Evolutionary conservation across 2,113 vertebrate genomes (phyloP), one percentile per base, ranked within the genome.

Genomic region (Canis aureus): DNA sequence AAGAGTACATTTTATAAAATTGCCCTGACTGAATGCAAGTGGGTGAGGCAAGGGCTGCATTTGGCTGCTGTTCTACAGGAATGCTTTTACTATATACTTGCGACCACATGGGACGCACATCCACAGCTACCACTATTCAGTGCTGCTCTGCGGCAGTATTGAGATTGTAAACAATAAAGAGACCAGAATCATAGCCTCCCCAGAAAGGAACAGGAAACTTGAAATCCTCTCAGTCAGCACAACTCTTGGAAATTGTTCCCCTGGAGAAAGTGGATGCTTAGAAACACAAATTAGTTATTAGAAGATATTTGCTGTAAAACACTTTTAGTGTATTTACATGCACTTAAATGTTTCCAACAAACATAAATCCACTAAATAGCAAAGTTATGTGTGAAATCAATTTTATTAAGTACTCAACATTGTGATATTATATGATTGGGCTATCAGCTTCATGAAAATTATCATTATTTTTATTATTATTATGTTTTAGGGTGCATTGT

Each of bases 251-350:
- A 97, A 98, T 97, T 95, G 66, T 98, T 98, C 64, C 80, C 94
- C 97, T 97, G 89, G 91, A 97, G 97, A 98, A 98, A 98, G 91
- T 82, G 98, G 97, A 97, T 98, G 96, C 97, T 98, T 94, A 98
- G 96, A 76, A 97, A 97, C 71, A 94, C 89, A 98, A 95, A 98
- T 62, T 69, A 38, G 23, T 88, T 98, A 97, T 98, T 91, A 97
- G 97, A 98, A 98, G 86, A 98, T 91, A 96, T 97, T 92, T 98
- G 92, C 90, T 97, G 85, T 98, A 97, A 98, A 98, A 97, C 89
- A 96, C 79, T 35, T 38, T 12, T 9, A 64, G 2, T 67, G 29
- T 35, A 25, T 95, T 83, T 95, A 62, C 69, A 73, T 20, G 80
- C n/a, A 67, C 66, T 71, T 55, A 76, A 10, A 66, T 71, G 29